Evolutionary conservation across 2,797 vertebrate genomes (phyloP).

Genomic region (Novumbra hubbsi): DNA sequence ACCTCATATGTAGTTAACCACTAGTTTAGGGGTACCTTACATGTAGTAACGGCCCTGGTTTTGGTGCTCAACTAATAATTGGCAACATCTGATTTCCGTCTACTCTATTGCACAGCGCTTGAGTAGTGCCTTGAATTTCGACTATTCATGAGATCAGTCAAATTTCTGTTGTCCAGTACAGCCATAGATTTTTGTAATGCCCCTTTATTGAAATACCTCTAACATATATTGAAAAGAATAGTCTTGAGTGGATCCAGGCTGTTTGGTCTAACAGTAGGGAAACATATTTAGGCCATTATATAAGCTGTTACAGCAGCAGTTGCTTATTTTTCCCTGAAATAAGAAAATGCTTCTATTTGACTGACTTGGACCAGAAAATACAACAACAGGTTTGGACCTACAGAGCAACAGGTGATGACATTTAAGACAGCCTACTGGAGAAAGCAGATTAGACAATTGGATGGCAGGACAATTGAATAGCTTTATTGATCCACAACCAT

Average conservation of each 20-base stretch:
- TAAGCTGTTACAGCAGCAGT: neutral
- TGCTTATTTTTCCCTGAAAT: neutral
- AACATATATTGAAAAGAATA: neutral
- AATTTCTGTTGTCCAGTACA: too few species aligned
- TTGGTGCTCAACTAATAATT: too few species aligned
- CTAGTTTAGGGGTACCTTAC: too few species aligned
- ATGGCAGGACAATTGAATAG: too few species aligned
- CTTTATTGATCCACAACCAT: neutral
- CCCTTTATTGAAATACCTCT: neutral
- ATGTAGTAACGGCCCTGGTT: too few species aligned
- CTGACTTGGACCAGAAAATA: conserved; percentile 6
- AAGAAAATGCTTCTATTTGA: conserved; percentile 37
- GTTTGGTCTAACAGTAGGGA: neutral
- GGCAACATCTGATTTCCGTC: too few species aligned
- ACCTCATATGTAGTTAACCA: too few species aligned
- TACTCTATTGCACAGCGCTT: too few species aligned
- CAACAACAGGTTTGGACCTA: conserved; percentile 42
- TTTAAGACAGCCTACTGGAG: conserved; percentile 1
- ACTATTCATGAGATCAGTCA: too few species aligned
- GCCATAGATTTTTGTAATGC: neutral
- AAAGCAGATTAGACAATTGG: neutral
- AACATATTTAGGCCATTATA: neutral
- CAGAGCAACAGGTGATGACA: neutral
- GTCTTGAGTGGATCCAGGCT: neutral
- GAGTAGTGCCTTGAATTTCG: too few species aligned